Base-by-base conservation (phyloP, 2,888 invertebrate genomes). In the Eugnorisma glareosa region DNA sequence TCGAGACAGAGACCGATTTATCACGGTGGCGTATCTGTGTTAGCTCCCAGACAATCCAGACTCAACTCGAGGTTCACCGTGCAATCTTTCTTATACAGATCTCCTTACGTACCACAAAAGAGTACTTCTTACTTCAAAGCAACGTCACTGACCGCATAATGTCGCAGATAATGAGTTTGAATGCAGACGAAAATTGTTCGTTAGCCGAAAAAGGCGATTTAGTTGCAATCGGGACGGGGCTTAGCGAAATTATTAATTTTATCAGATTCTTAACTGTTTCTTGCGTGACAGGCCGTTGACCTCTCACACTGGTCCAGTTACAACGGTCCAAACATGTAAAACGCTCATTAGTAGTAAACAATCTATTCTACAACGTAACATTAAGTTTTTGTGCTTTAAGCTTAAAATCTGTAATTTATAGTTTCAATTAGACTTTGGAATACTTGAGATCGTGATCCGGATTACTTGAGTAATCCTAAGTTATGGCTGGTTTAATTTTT, bases 1-100 rank as follows among this genome's bases (percentile, higher is more conserved):
- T 87, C 86, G 94, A 94, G 93, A 93, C 93, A 86, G 84, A 92
- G 91, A 87, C 93, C 94, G 94, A 95, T 96, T 95, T 94, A 95
- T 95, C 95, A 95, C 94, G 89, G 90, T 90, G 86, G 87, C 87
- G 90, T 93, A 91, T 92, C 91, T 91, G 90, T 92, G 90, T 85
- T 89, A 89, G 88, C 89, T 91, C 88, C 89, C 88, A 92, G 92
- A 92, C 90, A 87, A 90, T 91, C 91, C 91, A 90, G 90, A 89
- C 90, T 89, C 88, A 84, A 88, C 89, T 90, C 86, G 86, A 86
- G 83, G 88, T 87, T 79, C 85, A 83, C 84, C 85, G 88, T 84
- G 84, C 90, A 89, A 89, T 89, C 86, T 89, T 90, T 91, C 89
- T 91, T 91, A 91, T 90, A 91, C 86, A 84, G 88, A 90, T 82